A percentile compares a stretch with the other conserved stretches of the same genome.
phyloP scores from a whole-genome alignment of 2,797 vertebrate species.

The Aldrovandia affinis region DNA sequence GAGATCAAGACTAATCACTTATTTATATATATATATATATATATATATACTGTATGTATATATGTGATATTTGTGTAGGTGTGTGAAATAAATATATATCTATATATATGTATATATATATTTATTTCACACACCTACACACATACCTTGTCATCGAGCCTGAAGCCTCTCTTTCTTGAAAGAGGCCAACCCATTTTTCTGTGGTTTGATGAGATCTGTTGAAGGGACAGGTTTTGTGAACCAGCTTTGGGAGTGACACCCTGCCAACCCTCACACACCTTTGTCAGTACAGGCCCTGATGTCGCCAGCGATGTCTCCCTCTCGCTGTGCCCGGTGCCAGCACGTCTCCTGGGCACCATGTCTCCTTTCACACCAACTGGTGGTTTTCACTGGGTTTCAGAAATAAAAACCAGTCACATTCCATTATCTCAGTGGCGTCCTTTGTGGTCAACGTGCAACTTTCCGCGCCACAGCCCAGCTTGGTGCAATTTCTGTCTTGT shows the following conservation, averaged over 20 bases:
- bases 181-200: constrained; percentile 31
- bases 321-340: neutral
- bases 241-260: neutral
- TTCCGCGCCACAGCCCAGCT: too few species aligned
- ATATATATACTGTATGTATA: too few species aligned
- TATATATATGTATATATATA: too few species aligned
- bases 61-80: neutral
- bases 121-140: neutral
- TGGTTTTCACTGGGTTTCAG: too few species aligned
- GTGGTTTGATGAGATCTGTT: constrained; percentile 43
- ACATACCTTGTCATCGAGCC: neutral
- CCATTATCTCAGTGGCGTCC: neutral
- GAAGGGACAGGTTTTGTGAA: constrained; percentile 35
- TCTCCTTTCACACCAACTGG: neutral
- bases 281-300: neutral
- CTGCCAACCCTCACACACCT: neutral
- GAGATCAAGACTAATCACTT: too few species aligned
- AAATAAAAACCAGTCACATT: too few species aligned
- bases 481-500: too few species aligned
- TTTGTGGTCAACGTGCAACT: neutral
- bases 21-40: too few species aligned
- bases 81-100: neutral
- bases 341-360: neutral
- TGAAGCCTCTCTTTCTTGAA: neutral
- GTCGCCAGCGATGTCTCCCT: neutral